Evolutionary conservation across 2,888 invertebrate species (phyloP), one percentile per base, ranked within the genome.

Genomic region (Parnassius apollo): DNA sequence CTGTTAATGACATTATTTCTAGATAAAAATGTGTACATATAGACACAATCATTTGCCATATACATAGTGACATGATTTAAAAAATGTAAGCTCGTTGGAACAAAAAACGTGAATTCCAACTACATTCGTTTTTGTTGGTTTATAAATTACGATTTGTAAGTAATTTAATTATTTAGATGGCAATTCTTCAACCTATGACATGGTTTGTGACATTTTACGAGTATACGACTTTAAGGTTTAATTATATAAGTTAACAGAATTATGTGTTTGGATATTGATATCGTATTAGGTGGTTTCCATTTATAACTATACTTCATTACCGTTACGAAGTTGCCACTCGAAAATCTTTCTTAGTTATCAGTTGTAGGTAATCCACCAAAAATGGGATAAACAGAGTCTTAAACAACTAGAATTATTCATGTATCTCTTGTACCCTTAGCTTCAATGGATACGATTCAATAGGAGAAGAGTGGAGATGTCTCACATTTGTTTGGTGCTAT

Each of bases 141-240:
- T 42, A 56, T 61, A 52, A 61, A 57, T 52, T 61, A 61, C 51
- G 61, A 52, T 61, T 61, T 61, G 57, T 61, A 42, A 11, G 22
- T 7, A n/a, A 51, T 25, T 61, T 61, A 57, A 52, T 61, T 52
- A 61, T 57, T 52, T 52, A 61, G 57, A 42, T 57, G 35, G 61
- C 42, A 52, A 56, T 61, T 9, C 25, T 57, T 61, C 10, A 52
- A 52, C 35, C 22, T 52, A 22, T 48, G 57, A 61, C 61, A 57
- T 18, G 51, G 18, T 51, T 12, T 56, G 18, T 48, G 57, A 57
- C 57, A 52, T 61, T 57, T 57, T 57, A 48, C 35, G 35, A 46
- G n/a, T 2, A 11, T 18, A 9, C 22, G n/a, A 42, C 46, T 56
- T 46, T 13, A 13, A 53, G 22, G 46, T 57, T 57, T 52, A 61